These are phyloP conservation scores for Craterocephalus amniculus DNA, from an alignment of 2,797 vertebrate genomes.

Conservation along the genomic window DNA sequence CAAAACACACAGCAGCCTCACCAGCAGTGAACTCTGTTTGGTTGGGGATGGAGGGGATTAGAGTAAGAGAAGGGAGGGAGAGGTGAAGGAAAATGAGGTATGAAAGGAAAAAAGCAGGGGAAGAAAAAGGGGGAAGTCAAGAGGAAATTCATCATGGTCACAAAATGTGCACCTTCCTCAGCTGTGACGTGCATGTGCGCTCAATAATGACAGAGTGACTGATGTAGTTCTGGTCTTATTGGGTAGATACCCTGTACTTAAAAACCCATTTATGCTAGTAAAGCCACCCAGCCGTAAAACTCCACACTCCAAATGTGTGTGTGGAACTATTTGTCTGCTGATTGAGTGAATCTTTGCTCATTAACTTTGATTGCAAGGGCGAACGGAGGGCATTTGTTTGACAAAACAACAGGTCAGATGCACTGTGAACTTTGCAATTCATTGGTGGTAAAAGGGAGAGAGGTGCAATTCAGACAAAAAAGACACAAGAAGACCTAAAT, in stretches of 20 bases:
- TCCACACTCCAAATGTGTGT: constrained; percentile 42
- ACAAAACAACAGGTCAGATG: constrained; percentile 60
- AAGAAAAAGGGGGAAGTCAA: constrained; percentile 19
- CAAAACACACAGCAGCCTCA: constrained; percentile 75
- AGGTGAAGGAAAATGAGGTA: constrained; percentile 41
- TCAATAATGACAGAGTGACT: constrained; percentile 67
- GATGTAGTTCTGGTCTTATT: constrained; percentile 66
- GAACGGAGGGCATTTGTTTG: constrained; percentile 24
- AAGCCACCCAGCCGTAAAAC: constrained; percentile 71
- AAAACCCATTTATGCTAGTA: constrained; percentile 76
- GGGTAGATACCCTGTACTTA: constrained; percentile 72
- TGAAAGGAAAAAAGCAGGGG: constrained; percentile 26
- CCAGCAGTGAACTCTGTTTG: constrained; percentile 63
- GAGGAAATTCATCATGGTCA: constrained; percentile 57
- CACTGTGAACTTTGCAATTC: constrained; percentile 46
- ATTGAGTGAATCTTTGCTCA: constrained; percentile 59
- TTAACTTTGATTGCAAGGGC: constrained; percentile 69
- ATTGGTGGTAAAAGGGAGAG: constrained; percentile 29
- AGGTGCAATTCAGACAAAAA: constrained; percentile 30
- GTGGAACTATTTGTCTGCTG: constrained; percentile 55
- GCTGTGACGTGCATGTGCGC: constrained; percentile 45
- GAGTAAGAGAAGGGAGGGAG: constrained; percentile 16
- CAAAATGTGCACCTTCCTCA: constrained; percentile 42
- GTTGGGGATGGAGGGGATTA: constrained; percentile 43
- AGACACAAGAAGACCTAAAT: constrained; percentile 24